Evolutionary conservation across 1,140 invertebrate genomes (phyloP).

Genomic region (Trichoplusia ni): DNA sequence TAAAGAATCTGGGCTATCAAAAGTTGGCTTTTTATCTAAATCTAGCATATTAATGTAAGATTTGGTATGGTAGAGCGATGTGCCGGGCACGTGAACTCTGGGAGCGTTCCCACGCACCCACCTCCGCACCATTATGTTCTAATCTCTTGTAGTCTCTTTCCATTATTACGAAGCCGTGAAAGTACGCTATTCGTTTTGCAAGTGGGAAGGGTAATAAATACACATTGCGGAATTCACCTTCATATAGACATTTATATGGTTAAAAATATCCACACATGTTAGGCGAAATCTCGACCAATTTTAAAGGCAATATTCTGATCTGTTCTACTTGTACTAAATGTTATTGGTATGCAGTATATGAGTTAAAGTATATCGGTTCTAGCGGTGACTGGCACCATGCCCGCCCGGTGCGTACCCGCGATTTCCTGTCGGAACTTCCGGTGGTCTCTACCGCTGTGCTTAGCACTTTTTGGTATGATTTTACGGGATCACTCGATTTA

Average conservation of each 20-base stretch:
- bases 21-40: conserved; percentile 56
- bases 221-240: conserved; percentile 49
- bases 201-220: conserved; percentile 54
- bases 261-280: not conserved
- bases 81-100: conserved; percentile 73
- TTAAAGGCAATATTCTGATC: not conserved
- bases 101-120: conserved; percentile 79
- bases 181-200: conserved; percentile 70
- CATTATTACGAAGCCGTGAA: conserved; percentile 77
- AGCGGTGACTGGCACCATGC: conserved; percentile 24
- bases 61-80: conserved; percentile 66
- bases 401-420: conserved; percentile 19
- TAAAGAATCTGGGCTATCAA: conserved; percentile 22
- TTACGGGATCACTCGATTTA: not conserved
- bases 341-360: not conserved
- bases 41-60: conserved; percentile 73
- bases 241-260: not conserved
- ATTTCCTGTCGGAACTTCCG: conserved; percentile 37
- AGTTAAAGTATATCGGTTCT: conserved; percentile 13
- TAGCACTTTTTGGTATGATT: not conserved
- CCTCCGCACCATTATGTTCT: conserved; percentile 77
- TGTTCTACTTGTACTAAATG: not conserved
- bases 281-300: not conserved
- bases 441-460: not conserved
- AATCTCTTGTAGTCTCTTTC: conserved; percentile 76